Evolutionary conservation across 2,113 vertebrate genomes (phyloP), one percentile per base, ranked within the genome.

Genomic region (Psilopsiagon aymara): DNA sequence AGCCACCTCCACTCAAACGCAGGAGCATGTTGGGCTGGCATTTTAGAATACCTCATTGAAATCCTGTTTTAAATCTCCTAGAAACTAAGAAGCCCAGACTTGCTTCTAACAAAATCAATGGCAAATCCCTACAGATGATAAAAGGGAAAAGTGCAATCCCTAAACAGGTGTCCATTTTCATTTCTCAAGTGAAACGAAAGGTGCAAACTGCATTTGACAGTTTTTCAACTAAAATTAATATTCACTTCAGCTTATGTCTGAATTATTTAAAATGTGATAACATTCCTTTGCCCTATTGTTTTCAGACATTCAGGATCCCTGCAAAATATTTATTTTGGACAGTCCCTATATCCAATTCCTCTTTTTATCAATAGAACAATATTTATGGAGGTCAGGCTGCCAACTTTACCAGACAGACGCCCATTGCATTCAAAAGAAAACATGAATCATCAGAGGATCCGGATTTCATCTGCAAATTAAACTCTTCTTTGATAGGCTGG

Each of bases 311-410:
- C 53, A 67, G 60, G 82, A 95, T 92, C 77, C 69, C 75, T 92
- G 94, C 51, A 96, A 95, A 96, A 97, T 96, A 92, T 86, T 94
- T 97, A 70, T 91, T 92, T 93, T 96, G 92, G 92, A 95, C 64
- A 88, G 87, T 71, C 24, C 33, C 7, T 86, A 33, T 91, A 94
- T 91, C 71, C 60, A 97, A 59, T 95, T 96, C 84, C 59, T 94
- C 81, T 86, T 94, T 95, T 96, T 97, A 94, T 97, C 91, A 94
- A 85, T 91, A 97, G 92, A 97, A 92, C 35, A 96, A 96, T 87
- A 96, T 93, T 94, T 94, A 75, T 43, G 69, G 64, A 92, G 84
- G 41, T 77, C 86, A 79, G 89, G 85, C 85, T 89, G 89, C 86
- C 86, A 96, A 78, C 60, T 94, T 96, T 86, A 71, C 82, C 88